phyloP scores from a whole-genome alignment of 37 sponge, comb jelly and placozoan species.

The Petrosia ficiformis region DNA sequence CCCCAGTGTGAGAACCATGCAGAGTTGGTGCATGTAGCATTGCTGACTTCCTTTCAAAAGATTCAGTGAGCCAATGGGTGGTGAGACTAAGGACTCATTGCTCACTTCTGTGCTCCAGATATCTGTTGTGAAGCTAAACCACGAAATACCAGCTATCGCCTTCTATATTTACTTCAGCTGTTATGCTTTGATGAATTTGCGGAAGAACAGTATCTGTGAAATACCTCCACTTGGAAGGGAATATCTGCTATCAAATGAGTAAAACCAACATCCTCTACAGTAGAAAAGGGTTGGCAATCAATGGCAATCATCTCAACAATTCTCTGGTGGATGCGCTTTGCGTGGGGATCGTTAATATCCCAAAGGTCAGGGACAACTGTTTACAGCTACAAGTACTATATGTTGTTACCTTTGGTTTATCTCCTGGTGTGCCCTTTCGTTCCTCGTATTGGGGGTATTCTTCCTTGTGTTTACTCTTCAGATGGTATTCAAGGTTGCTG shows the following conservation, averaged over 20 bases:
- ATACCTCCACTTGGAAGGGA: slow-evolving; percentile 40
- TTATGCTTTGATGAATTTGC: not conserved
- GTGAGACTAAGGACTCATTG: slow-evolving; percentile 46
- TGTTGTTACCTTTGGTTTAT: not conserved
- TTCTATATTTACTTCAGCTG: slow-evolving; percentile 3
- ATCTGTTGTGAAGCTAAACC: slow-evolving; percentile 42
- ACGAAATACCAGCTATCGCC: not conserved
- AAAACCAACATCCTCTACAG: slow-evolving; percentile 36
- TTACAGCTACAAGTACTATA: no score
- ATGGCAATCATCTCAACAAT: slow-evolving; percentile 34
- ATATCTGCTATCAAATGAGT: slow-evolving; percentile 23
- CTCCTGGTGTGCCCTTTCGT: no score
- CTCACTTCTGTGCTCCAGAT: slow-evolving; percentile 30
- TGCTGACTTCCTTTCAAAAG: slow-evolving; percentile 29
- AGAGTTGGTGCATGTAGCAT: slow-evolving; percentile 26
- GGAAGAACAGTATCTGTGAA: slow-evolving; percentile 19
- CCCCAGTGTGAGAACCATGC: slow-evolving; percentile 38
- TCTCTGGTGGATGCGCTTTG: slow-evolving; percentile 22
- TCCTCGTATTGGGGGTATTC: no score
- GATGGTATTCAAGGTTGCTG: no score
- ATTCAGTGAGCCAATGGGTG: slow-evolving; percentile 37
- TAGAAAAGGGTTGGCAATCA: slow-evolving; percentile 38
- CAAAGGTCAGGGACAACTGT: no score
- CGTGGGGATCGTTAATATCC: slow-evolving; percentile 36
- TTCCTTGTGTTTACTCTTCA: no score